These are phyloP conservation scores for Plumapathes pennacea DNA, from an alignment of 92 coral and sea anemone genomes.

Conservation along the genomic window DNA sequence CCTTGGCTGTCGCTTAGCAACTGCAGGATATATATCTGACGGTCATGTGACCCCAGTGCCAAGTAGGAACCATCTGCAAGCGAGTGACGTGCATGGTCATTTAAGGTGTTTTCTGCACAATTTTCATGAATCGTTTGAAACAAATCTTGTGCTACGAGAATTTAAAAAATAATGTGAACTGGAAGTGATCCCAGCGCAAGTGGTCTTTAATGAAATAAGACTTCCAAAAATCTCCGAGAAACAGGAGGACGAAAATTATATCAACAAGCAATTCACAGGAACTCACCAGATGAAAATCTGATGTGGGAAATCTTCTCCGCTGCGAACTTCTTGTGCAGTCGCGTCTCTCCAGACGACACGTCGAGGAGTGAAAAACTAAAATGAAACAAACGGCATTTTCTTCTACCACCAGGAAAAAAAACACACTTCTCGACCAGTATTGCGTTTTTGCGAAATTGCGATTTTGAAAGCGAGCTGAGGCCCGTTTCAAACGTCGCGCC, in stretches of 20 bases:
- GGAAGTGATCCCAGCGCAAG: too few relatives aligned
- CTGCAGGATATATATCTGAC: slow-evolving; percentile 60
- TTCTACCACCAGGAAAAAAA: too few relatives aligned
- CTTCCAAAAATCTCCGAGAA: too few relatives aligned
- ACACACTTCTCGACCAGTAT: too few relatives aligned
- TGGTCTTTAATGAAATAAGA: too few relatives aligned
- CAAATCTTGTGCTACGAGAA: neutral
- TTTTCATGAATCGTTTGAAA: neutral
- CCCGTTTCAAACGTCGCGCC: too few relatives aligned
- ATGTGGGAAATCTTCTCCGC: slow-evolving; percentile 75
- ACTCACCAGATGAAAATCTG: slow-evolving; percentile 78
- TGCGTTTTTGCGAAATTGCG: too few relatives aligned
- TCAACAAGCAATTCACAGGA: too few relatives aligned
- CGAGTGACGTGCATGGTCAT: neutral
- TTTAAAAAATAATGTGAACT: too few relatives aligned
- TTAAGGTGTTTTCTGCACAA: neutral
- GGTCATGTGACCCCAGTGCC: slow-evolving; percentile 77
- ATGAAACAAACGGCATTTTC: neutral
- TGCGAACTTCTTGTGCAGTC: slow-evolving; percentile 51
- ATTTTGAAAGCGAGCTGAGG: too few relatives aligned
- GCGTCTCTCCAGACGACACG: slow-evolving; percentile 39
- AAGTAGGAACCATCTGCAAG: slow-evolving; percentile 59
- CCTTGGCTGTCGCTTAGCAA: slow-evolving; percentile 55
- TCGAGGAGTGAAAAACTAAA: slow-evolving; percentile 60
- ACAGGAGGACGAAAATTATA: too few relatives aligned